Evolutionary conservation across 2,888 invertebrate species (phyloP), one percentile per base, ranked within the genome.

Genomic region (Timema cristinae): DNA sequence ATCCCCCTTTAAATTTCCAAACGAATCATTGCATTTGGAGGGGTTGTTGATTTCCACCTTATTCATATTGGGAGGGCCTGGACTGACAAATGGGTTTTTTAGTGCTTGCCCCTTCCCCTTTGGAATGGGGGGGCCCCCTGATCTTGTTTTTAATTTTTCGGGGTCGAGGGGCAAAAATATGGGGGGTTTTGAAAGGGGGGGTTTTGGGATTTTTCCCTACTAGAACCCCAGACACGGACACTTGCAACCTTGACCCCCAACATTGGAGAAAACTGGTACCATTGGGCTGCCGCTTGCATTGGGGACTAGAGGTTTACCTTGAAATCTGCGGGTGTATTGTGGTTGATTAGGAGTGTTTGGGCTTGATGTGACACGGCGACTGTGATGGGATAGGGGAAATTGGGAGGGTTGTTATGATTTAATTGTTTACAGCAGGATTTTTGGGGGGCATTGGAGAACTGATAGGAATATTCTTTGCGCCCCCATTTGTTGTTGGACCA

Each of bases 151-250:
- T 50, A 61, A 16, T 16, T 69, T 16, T 77, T 80, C 10, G 77
- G 78, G 48, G 78, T 76, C 73, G 68, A 15, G 72, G 69, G 15
- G 72, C 69, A 75, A 78, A 79, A 10, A 82, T 82, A 69, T 83
- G 84, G 0, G 83, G 83, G 7, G 84, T 84, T 73, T 85, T n/a
- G n/a, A n/a, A n/a, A n/a, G n/a, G 79, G 7, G 87, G 86, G 2
- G 86, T 86, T 61, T 83, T 79, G 7, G 87, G 86, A 79, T n/a
- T 87, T 88, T 76, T 87, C 87, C 0, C 86, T 85, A 77, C 87
- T 87, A 70, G 88, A 71, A 87, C 80, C 74, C 88, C 88, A 0
- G 87, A 86, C 81, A 86, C 85, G 85, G 85, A 54, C 85, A 72
- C 84, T 85, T 68, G 79, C 79, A 56, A 80, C 71, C 73, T 67